Evolutionary conservation across 2,797 vertebrate species (phyloP).

Genomic region (Limosa lapponica): DNA sequence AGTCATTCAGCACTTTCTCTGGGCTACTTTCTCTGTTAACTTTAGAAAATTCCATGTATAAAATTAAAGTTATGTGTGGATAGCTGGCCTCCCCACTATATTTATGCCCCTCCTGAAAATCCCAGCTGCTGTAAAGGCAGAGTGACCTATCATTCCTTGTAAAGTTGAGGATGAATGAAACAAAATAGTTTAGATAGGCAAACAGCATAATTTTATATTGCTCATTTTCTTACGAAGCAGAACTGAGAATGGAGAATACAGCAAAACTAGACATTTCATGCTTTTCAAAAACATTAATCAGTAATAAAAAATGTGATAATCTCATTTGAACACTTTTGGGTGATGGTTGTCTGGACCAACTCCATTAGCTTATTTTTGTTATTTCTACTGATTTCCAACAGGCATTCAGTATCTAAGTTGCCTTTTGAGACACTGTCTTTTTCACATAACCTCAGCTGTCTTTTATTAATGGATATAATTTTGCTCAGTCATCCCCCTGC

Average conservation of each 20-base stretch:
- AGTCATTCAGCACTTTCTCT: neutral
- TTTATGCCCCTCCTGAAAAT: neutral
- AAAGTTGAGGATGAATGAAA: neutral
- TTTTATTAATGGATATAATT: neutral
- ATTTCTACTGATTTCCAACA: neutral
- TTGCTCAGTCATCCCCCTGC: neutral
- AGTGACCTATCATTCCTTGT: neutral
- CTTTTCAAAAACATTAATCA: neutral
- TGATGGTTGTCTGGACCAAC: neutral
- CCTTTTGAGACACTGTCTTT: neutral
- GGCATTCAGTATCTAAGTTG: neutral
- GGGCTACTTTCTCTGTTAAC: neutral
- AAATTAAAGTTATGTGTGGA: neutral
- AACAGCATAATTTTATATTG: neutral
- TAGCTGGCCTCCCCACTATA: neutral
- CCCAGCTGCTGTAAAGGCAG: neutral
- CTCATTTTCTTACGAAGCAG: neutral
- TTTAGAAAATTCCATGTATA: neutral
- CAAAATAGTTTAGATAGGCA: neutral
- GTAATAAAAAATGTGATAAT: neutral
- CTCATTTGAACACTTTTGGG: neutral
- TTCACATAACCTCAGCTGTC: neutral
- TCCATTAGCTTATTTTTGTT: neutral
- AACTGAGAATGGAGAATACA: neutral
- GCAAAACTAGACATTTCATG: neutral